phyloP scores from a whole-genome alignment of 30 jellyfish, hydroid and myxozoan genomes.

The Nemopilema nomurai region DNA sequence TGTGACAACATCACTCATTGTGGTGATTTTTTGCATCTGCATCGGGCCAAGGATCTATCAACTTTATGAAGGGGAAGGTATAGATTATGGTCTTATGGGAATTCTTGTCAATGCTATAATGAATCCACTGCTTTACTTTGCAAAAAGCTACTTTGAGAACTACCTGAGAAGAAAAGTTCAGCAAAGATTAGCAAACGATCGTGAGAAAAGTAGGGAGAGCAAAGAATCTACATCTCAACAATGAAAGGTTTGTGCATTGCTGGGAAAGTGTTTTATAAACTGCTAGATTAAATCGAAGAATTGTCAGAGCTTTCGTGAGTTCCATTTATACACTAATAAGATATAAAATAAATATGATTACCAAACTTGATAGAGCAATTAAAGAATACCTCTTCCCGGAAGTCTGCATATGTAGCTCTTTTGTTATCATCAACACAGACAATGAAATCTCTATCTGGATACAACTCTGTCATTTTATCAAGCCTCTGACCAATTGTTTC shows the following conservation, averaged over 20 bases:
- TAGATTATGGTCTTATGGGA: neutral
- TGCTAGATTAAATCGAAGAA: no score
- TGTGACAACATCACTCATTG: constrained; percentile 2
- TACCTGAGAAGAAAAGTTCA: neutral
- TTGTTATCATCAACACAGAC: constrained; percentile 76
- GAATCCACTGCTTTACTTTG: constrained; percentile 39
- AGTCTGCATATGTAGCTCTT: constrained; percentile 81
- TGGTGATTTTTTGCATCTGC: constrained; percentile 15
- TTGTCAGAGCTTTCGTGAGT: no score
- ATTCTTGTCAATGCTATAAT: constrained; percentile 8
- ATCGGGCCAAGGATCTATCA: constrained; percentile 26
- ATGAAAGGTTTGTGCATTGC: neutral
- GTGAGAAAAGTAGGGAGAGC: neutral
- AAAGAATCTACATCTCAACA: neutral
- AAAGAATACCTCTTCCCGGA: constrained; percentile 72
- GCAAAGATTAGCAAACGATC: neutral
- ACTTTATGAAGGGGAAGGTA: neutral
- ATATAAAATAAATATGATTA: no score
- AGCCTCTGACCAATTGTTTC: constrained; percentile 88
- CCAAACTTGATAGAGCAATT: no score
- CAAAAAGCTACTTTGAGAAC: neutral
- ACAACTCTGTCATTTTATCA: constrained; percentile 74
- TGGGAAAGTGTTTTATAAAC: no score
- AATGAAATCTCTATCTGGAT: constrained; percentile 89
- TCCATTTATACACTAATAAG: no score